These are phyloP conservation scores for Ceratosolen fusciceps DNA, from an alignment of 1,140 invertebrate genomes.

Conservation along the genomic window DNA sequence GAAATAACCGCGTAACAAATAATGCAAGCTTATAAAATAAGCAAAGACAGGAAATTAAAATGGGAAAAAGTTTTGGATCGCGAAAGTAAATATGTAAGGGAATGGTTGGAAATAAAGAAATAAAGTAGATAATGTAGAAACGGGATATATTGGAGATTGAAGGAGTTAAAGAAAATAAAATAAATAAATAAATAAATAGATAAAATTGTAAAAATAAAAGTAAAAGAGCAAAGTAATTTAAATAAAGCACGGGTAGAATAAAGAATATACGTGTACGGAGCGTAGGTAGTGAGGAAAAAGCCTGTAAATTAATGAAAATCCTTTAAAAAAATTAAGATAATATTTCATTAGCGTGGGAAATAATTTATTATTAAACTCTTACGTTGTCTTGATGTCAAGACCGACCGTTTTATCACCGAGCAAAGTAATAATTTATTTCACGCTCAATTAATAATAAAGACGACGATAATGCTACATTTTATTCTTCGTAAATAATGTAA, in stretches of 20 bases:
- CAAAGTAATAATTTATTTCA: too few relatives aligned
- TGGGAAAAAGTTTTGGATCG: background rate
- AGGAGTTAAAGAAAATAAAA: background rate
- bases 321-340: background rate
- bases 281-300: background rate
- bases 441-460: too few relatives aligned
- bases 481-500: too few relatives aligned
- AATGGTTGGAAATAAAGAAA: slow-evolving; percentile 5
- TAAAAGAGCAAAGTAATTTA: background rate
- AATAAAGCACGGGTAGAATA: too few relatives aligned
- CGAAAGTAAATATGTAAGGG: background rate
- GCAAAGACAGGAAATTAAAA: slow-evolving; percentile 19
- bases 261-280: too few relatives aligned
- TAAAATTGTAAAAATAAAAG: too few relatives aligned
- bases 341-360: background rate
- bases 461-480: too few relatives aligned
- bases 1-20: background rate
- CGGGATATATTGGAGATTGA: background rate
- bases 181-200: background rate
- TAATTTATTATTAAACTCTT: background rate
- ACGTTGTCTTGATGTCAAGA: background rate
- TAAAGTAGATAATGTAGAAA: slow-evolving; percentile 1
- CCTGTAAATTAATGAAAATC: too few relatives aligned
- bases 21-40: background rate
- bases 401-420: too few relatives aligned